Evolutionary conservation across 2,113 vertebrate species (phyloP).

Genomic region (Strigops habroptila): DNA sequence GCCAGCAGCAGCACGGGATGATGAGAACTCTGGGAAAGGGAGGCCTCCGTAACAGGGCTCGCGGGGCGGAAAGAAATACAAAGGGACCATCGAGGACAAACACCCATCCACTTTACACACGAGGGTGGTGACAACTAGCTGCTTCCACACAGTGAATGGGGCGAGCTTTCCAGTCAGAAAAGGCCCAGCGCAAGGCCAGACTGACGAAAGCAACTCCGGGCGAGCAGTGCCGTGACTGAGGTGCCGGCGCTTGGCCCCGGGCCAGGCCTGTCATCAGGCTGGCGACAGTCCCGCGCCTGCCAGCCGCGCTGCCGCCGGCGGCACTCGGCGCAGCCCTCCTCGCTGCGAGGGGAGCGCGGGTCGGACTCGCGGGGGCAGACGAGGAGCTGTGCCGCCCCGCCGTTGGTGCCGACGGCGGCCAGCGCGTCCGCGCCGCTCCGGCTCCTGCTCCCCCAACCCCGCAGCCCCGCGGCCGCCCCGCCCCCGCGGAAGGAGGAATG

Average conservation of each 20-base stretch:
- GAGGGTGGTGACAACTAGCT: accelerated
- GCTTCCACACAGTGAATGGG: accelerated
- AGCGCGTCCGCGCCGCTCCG: not conserved
- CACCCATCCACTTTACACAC: accelerated
- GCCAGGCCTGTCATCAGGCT: not conserved
- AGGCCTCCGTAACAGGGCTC: accelerated
- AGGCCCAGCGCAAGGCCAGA: too few relatives aligned
- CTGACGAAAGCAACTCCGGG: accelerated
- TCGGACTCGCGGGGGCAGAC: too few relatives aligned
- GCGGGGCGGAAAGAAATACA: not conserved
- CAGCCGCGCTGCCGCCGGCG: not conserved
- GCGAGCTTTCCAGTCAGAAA: not conserved
- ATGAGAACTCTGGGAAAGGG: accelerated
- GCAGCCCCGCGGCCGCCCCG: not conserved
- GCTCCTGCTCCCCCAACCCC: too few relatives aligned
- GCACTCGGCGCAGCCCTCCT: not conserved
- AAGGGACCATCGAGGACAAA: accelerated
- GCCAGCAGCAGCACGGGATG: not conserved
- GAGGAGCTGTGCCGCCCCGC: not conserved
- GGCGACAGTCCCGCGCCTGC: too few relatives aligned
- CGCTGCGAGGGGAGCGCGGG: too few relatives aligned
- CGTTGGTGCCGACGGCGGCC: not conserved
- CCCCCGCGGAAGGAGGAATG: not conserved
- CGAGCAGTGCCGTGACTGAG: accelerated
- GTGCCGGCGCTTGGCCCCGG: not conserved